These are phyloP conservation scores for Tetragnatha versicolor DNA, from an alignment of 1,140 invertebrate genomes.

Conservation along the genomic window DNA sequence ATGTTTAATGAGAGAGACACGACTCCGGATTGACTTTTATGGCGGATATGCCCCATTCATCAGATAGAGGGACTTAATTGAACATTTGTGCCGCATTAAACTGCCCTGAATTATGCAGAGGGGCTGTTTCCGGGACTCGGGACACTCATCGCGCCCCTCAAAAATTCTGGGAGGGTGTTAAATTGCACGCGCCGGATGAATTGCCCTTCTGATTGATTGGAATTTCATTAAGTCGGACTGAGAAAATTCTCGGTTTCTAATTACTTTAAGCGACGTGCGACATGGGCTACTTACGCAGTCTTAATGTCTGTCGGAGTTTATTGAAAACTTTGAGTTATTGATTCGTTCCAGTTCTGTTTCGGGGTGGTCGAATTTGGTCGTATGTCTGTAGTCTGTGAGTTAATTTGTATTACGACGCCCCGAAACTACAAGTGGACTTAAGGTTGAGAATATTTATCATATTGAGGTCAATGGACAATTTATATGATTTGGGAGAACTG, in stretches of 20 bases:
- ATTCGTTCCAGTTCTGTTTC: too few relatives aligned
- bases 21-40: constrained; percentile 39
- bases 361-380: too few relatives aligned
- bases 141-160: not conserved
- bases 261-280: too few relatives aligned
- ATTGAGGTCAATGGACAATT: too few relatives aligned
- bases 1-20: constrained; percentile 30
- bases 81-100: constrained; percentile 36
- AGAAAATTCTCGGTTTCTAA: constrained; percentile 2
- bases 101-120: constrained; percentile 35
- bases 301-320: too few relatives aligned
- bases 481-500: too few relatives aligned
- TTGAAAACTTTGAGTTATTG: too few relatives aligned
- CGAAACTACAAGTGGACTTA: too few relatives aligned
- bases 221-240: constrained; percentile 11
- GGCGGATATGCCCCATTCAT: constrained; percentile 29
- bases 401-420: too few relatives aligned
- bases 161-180: constrained; percentile 28
- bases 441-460: too few relatives aligned
- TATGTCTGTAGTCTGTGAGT: too few relatives aligned
- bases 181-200: constrained; percentile 12
- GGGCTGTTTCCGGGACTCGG: constrained; percentile 3
- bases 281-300: too few relatives aligned
- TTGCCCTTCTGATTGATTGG: constrained; percentile 25
- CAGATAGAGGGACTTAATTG: constrained; percentile 19